These are phyloP conservation scores for Steinernema khuongi DNA, from an alignment of 1,140 invertebrate genomes.

Conservation along the genomic window DNA sequence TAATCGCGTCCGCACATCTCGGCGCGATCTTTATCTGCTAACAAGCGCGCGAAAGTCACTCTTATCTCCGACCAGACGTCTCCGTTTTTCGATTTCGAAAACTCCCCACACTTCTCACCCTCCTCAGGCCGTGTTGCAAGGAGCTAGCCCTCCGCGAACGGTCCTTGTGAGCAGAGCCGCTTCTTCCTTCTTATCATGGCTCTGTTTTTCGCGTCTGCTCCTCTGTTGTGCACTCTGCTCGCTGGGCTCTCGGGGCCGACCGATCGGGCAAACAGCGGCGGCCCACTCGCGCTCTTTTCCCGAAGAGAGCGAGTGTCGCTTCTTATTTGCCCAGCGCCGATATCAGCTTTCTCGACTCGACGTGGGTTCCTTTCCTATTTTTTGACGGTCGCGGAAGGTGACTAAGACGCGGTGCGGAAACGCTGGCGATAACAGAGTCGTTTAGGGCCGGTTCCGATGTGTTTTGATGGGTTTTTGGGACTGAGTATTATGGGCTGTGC, in stretches of 20 bases:
- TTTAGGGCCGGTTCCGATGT: too few species aligned
- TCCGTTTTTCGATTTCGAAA: background rate
- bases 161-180: background rate
- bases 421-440: background rate
- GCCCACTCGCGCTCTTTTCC: background rate
- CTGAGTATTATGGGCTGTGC: too few species aligned
- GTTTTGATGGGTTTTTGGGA: too few species aligned
- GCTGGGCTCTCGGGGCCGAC: background rate
- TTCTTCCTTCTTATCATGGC: background rate
- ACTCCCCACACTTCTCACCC: background rate
- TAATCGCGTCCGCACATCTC: background rate
- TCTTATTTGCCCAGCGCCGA: background rate
- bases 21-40: background rate
- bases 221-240: background rate
- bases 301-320: background rate
- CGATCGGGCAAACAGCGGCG: background rate
- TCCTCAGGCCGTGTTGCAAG: too few species aligned
- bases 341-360: slow-evolving; percentile 5
- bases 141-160: background rate
- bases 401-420: background rate
- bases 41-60: background rate
- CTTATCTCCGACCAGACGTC: background rate
- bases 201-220: slow-evolving; percentile 1
- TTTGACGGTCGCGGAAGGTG: background rate
- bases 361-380: background rate